Percentiles rank a stretch among this genome's conserved stretches.
Conservation (phyloP, 1,140 invertebrate species). For the Tetranychus urticae region DNA sequence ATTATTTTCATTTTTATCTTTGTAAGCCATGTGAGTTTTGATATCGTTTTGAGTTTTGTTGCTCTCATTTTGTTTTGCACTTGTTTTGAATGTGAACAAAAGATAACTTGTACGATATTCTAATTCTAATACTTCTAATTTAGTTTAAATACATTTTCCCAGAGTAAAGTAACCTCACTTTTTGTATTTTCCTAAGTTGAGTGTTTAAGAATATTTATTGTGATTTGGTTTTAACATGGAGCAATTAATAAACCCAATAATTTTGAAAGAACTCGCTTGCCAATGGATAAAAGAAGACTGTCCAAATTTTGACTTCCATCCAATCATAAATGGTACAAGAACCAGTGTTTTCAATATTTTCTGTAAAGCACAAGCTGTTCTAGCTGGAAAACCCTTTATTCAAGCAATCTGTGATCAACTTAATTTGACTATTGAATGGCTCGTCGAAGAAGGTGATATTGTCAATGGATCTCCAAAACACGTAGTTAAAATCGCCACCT, state of each 20-base stretch:
- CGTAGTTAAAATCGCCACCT: constrained; percentile 14
- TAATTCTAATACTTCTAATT: no score
- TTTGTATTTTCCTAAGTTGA: no score
- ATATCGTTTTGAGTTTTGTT: no score
- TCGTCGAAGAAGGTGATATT: constrained; percentile 17
- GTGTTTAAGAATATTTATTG: no score
- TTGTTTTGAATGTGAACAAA: no score
- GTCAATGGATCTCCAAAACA: constrained; percentile 3
- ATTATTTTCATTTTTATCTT: no score
- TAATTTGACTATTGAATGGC: constrained; percentile 20
- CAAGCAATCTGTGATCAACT: constrained; percentile 23
- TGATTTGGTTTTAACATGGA: neutral
- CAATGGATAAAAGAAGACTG: constrained; percentile 11
- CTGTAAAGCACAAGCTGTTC: constrained; percentile 20
- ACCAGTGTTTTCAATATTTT: constrained; percentile 19
- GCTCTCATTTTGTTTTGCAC: no score
- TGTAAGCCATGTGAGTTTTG: no score
- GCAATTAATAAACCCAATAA: constrained; percentile 4
- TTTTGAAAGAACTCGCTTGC: constrained; percentile 7
- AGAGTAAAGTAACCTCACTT: no score
- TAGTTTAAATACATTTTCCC: no score
- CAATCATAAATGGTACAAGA: constrained; percentile 14
- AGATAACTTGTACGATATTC: no score
- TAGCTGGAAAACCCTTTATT: constrained; percentile 25
- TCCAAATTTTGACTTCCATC: constrained; percentile 10